Evolutionary conservation across 2,888 invertebrate genomes (phyloP).

Genomic region (Zonitis immaculata): DNA sequence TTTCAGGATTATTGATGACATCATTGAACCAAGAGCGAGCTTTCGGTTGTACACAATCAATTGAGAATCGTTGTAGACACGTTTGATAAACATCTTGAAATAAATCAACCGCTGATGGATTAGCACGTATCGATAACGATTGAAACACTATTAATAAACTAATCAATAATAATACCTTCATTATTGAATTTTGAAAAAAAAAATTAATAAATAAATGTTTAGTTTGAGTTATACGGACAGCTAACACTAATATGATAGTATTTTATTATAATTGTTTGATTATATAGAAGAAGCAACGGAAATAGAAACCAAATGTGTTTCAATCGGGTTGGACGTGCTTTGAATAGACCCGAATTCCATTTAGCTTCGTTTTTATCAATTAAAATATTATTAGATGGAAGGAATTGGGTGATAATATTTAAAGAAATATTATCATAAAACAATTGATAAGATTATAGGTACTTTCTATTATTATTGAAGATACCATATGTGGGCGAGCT

Average conservation of each 20-base stretch:
- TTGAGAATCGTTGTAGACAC: conserved; percentile 64
- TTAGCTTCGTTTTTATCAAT: neutral
- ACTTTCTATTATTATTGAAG: conserved; percentile 4
- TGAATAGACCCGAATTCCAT: conserved; percentile 25
- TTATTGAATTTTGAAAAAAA: neutral
- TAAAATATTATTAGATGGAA: neutral
- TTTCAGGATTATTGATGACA: conserved; percentile 62
- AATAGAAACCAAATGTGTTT: conserved; percentile 46
- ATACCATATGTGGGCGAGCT: too few species aligned
- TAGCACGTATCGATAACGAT: conserved; percentile 25
- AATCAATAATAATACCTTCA: neutral
- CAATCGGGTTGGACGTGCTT: conserved; percentile 45
- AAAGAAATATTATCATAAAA: neutral
- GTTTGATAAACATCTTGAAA: conserved; percentile 62
- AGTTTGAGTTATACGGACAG: conserved; percentile 19
- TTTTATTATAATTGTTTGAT: conserved; percentile 39
- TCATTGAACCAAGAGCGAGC: conserved; percentile 69
- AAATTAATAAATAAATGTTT: too few species aligned
- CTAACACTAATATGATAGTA: conserved; percentile 19
- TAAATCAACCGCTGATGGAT: conserved; percentile 58
- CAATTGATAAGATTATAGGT: conserved; percentile 2
- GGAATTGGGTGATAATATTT: neutral
- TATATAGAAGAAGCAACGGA: conserved; percentile 44
- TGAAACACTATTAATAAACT: conserved; percentile 21
- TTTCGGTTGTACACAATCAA: conserved; percentile 73